Conservation (phyloP, 2,797 vertebrate species). For the Parauchenoglanis punctatus region DNA sequence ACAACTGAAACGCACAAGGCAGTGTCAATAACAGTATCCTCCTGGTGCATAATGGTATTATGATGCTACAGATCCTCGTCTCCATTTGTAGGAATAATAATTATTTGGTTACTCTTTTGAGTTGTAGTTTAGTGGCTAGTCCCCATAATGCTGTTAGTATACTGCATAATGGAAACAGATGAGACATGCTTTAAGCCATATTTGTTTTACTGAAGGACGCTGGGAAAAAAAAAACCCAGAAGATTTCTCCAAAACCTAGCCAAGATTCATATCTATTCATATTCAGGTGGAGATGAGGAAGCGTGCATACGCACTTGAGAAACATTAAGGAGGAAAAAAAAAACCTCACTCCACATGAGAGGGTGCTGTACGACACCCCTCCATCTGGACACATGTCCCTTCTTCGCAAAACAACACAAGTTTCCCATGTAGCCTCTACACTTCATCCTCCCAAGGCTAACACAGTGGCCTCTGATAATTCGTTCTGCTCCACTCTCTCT, state of each 20-base stretch:
- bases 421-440: conserved; percentile 1
- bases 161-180: background rate
- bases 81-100: conserved; percentile 19
- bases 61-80: background rate
- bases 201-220: background rate
- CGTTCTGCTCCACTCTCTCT: conserved; percentile 35
- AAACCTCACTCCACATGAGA: background rate
- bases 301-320: background rate
- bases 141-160: background rate
- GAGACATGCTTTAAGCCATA: background rate
- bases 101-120: conserved; percentile 19
- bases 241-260: background rate
- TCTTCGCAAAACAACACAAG: conserved; percentile 19
- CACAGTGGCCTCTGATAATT: conserved; percentile 44
- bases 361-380: conserved; percentile 22
- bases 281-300: conserved; percentile 10
- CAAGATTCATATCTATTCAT: conserved; percentile 10
- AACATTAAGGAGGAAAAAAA: background rate
- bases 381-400: conserved; percentile 24
- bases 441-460: conserved; percentile 36
- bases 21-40: conserved; percentile 5
- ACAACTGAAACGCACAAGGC: conserved; percentile 11
- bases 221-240: background rate
- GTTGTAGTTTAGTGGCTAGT: background rate
- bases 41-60: conserved; percentile 4